Evolutionary conservation across 37 sponge, comb jelly and placozoan genomes (phyloP).

Genomic region (Diacarnus erythraeanus): DNA sequence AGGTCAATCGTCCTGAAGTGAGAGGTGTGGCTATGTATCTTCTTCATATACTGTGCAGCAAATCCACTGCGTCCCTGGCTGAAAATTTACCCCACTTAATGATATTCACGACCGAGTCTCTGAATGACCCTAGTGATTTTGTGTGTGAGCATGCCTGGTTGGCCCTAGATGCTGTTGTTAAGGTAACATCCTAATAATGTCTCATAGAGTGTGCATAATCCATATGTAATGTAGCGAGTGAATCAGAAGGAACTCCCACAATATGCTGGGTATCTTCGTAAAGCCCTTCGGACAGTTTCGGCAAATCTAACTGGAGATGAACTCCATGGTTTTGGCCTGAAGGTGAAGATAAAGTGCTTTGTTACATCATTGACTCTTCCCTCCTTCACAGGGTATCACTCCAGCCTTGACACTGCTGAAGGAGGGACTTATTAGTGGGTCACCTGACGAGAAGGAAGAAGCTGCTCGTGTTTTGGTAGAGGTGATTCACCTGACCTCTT

Average conservation of each 20-base stretch:
- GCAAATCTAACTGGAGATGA: constrained; percentile 35
- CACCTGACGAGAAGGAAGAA: constrained; percentile 93
- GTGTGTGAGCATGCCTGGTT: constrained; percentile 83
- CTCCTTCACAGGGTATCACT: constrained; percentile 71
- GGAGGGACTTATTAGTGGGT: constrained; percentile 88
- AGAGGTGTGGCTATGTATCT: constrained; percentile 63
- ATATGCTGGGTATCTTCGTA: constrained; percentile 41
- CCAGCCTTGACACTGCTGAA: constrained; percentile 76
- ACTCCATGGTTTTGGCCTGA: constrained; percentile 67
- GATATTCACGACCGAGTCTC: constrained; percentile 47
- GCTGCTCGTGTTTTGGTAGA: constrained; percentile 80
- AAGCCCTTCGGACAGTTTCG: constrained; percentile 32
- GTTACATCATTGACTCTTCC: not conserved
- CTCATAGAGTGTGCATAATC: not conserved
- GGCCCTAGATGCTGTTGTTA: constrained; percentile 76
- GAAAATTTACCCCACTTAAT: constrained; percentile 78
- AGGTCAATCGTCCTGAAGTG: not conserved
- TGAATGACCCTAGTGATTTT: constrained; percentile 67
- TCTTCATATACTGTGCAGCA: constrained; percentile 47
- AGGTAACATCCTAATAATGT: constrained; percentile 48
- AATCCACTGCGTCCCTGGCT: constrained; percentile 34
- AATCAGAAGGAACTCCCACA: constrained; percentile 65
- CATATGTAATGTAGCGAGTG: constrained; percentile 29
- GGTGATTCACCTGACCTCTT: constrained; percentile 79
- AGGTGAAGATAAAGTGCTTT: constrained; percentile 30